A percentile compares a stretch with the other conserved stretches of the same genome.
These are phyloP conservation scores for Sceloporus undulatus DNA, from an alignment of 2,113 vertebrate species.

Conservation along the genomic window DNA sequence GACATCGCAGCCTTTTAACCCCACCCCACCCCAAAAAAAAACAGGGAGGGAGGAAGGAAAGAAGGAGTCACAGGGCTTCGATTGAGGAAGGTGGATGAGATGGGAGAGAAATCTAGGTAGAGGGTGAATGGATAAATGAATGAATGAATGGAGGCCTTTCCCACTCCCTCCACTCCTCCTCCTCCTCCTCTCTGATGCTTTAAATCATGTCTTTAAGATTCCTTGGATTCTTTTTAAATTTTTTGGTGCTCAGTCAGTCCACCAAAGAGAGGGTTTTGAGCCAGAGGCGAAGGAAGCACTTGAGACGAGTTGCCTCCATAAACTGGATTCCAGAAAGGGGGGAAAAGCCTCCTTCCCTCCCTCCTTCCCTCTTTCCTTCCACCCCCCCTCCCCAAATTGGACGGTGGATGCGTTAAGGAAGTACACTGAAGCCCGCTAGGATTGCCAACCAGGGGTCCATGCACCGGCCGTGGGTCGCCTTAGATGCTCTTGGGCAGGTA, in stretches of 20 bases:
- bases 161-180: not conserved
- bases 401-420: not conserved
- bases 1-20: not conserved
- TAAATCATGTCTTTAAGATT: constrained; percentile 67
- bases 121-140: not conserved
- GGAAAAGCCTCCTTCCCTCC: no score
- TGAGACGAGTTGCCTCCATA: constrained; percentile 50
- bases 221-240: constrained; percentile 32
- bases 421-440: not conserved
- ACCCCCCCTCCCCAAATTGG: not conserved
- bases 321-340: constrained; percentile 59
- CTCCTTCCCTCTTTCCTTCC: no score
- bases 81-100: constrained; percentile 26
- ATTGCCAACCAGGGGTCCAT: constrained; percentile 50
- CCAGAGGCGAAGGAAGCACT: constrained; percentile 60
- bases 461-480: constrained; percentile 15
- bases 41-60: not conserved
- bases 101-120: constrained; percentile 5
- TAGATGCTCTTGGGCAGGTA: constrained; percentile 28
- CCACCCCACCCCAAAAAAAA: no score
- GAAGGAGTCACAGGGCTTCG: constrained; percentile 17
- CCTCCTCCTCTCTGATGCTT: constrained; percentile 18
- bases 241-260: constrained; percentile 25
- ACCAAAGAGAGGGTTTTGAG: constrained; percentile 37
- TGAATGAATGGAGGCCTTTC: not conserved